phyloP scores from a whole-genome alignment of 2,888 invertebrate species.

The Bibio marci region DNA sequence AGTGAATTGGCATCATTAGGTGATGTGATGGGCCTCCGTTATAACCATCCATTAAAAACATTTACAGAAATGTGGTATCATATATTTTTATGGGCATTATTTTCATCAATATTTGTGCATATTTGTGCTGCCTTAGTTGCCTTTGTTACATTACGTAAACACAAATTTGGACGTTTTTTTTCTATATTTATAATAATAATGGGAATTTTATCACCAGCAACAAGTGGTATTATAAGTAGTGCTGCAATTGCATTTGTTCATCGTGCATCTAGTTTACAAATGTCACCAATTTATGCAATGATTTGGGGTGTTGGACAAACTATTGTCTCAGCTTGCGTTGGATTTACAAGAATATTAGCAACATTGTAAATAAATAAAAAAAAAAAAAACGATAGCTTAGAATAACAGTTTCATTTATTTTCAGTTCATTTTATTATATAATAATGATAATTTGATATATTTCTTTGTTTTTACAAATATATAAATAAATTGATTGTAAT shows the following conservation, averaged over 20 bases:
- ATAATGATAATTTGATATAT: too few species aligned
- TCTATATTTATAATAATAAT: slow-evolving; percentile 74
- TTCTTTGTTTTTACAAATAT: too few species aligned
- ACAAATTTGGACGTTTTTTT: slow-evolving; percentile 88
- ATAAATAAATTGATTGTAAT: too few species aligned
- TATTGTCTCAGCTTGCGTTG: slow-evolving; percentile 70
- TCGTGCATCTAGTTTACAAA: slow-evolving; percentile 70
- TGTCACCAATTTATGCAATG: slow-evolving; percentile 83
- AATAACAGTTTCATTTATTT: slow-evolving; percentile 4
- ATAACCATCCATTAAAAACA: slow-evolving; percentile 46
- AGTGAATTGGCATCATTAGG: slow-evolving; percentile 46
- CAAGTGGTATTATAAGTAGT: slow-evolving; percentile 76
- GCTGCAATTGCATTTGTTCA: slow-evolving; percentile 90
- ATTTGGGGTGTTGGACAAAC: slow-evolving; percentile 94
- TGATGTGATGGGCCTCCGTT: slow-evolving; percentile 48
- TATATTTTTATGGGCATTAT: slow-evolving; percentile 88
- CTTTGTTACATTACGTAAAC: slow-evolving; percentile 80
- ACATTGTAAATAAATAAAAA: slow-evolving; percentile 46
- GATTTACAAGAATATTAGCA: slow-evolving; percentile 83
- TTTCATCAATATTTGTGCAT: slow-evolving; percentile 86
- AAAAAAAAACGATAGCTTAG: too few species aligned
- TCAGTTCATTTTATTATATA: too few species aligned
- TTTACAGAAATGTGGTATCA: slow-evolving; percentile 94
- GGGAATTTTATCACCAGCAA: slow-evolving; percentile 77
- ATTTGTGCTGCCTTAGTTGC: slow-evolving; percentile 80